phyloP scores from a whole-genome alignment of 2,113 vertebrate genomes.

The Neotoma lepida region DNA sequence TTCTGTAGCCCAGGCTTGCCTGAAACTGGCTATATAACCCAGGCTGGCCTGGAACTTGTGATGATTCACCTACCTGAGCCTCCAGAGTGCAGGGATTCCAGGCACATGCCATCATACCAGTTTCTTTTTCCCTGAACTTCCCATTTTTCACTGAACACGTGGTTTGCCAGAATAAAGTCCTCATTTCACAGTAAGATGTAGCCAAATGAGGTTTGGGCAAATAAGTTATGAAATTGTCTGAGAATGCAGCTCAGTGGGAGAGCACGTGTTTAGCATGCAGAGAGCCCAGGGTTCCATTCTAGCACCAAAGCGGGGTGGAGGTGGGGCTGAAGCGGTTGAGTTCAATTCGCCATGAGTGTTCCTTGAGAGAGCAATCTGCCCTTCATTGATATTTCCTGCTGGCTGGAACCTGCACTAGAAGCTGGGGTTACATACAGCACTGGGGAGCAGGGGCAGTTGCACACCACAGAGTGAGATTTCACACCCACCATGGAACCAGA shows the following conservation, averaged over 20 bases:
- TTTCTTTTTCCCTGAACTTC: constrained; percentile 27
- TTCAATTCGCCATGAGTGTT: not conserved
- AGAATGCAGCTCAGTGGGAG: not conserved
- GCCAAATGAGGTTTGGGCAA: not conserved
- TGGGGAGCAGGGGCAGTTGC: not conserved
- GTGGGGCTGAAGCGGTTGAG: not conserved
- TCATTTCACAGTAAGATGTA: not conserved
- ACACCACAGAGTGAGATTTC: not conserved
- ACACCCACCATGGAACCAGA: not conserved
- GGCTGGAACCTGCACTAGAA: not conserved
- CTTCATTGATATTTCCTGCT: not conserved
- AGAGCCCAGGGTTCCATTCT: not conserved
- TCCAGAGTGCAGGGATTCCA: not conserved
- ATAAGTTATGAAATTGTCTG: not conserved
- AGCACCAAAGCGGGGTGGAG: not conserved
- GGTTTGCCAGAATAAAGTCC: constrained; percentile 10
- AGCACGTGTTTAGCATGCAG: not conserved
- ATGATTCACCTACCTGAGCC: not conserved
- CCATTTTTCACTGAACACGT: not conserved
- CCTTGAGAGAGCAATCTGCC: not conserved
- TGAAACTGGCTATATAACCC: not conserved
- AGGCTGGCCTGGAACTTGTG: not conserved
- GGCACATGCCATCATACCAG: not conserved
- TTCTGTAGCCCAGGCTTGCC: not conserved
- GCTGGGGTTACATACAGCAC: not conserved